These are phyloP conservation scores for Tangara arthus DNA, from an alignment of 2,797 vertebrate genomes.

Conservation along the genomic window DNA sequence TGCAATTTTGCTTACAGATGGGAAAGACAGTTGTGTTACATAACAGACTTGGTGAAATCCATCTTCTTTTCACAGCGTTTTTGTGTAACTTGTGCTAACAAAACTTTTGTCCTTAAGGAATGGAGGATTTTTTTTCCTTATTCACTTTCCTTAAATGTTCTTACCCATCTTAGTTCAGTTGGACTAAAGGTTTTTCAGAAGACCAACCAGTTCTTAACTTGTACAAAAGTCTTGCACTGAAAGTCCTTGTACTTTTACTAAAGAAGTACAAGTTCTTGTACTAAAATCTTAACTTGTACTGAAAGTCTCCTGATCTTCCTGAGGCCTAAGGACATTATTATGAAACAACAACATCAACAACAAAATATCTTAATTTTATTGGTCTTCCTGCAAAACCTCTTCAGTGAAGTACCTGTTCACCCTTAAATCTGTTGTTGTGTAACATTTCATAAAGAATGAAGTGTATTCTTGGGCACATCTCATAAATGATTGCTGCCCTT, in stretches of 20 bases:
- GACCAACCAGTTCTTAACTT: neutral
- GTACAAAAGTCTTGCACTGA: neutral
- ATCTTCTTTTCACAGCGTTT: rapidly evolving
- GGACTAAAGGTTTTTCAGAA: neutral
- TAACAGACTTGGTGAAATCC: neutral
- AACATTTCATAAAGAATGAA: neutral
- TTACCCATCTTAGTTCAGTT: neutral
- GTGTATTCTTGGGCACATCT: neutral
- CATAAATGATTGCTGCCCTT: slow-evolving; percentile 2
- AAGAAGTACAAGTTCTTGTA: neutral
- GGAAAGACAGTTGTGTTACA: neutral
- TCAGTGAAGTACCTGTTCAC: neutral
- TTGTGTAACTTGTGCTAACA: neutral
- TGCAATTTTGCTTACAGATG: neutral
- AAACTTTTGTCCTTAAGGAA: neutral
- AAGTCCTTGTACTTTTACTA: neutral
- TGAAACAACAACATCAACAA: neutral
- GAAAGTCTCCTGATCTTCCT: neutral
- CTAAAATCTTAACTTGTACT: neutral
- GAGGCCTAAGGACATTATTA: neutral
- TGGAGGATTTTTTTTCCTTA: neutral
- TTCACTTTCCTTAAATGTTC: neutral
- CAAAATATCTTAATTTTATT: neutral
- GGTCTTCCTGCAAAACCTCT: neutral
- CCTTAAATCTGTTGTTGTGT: slow-evolving; percentile 24